phyloP scores from a whole-genome alignment of 2,113 vertebrate species.

The Alectura lathami region DNA sequence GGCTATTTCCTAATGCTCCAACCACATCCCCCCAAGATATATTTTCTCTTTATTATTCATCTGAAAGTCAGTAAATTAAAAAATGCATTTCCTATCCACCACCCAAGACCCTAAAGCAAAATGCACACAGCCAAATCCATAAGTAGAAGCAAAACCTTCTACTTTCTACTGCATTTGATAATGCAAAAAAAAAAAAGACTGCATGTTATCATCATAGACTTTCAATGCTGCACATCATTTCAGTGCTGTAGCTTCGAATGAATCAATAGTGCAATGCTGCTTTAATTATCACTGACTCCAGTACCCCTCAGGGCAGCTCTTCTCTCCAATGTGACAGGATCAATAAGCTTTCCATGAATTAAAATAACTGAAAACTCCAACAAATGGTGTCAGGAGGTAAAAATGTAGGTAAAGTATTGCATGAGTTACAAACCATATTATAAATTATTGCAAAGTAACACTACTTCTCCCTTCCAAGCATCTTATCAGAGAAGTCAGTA shows the following conservation, averaged over 20 bases:
- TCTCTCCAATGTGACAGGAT: slow-evolving; percentile 1
- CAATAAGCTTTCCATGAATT: slow-evolving; percentile 53
- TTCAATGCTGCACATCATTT: slow-evolving; percentile 1
- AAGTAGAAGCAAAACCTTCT: slow-evolving; percentile 13
- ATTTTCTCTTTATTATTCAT: slow-evolving; percentile 10
- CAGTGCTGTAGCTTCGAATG: not conserved
- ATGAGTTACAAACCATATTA: not conserved
- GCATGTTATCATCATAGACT: not conserved
- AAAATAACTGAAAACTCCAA: slow-evolving; percentile 36
- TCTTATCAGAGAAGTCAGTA: not conserved
- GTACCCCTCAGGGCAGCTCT: not conserved
- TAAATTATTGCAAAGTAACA: not conserved
- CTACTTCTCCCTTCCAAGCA: not conserved
- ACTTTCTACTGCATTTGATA: too few species aligned
- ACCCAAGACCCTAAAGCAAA: not conserved
- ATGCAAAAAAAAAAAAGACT: too few species aligned
- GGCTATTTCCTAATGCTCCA: slow-evolving; percentile 15
- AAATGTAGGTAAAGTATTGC: not conserved
- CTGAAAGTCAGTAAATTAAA: slow-evolving; percentile 27
- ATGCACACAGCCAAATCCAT: not conserved
- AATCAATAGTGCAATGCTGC: slow-evolving; percentile 35
- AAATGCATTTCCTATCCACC: not conserved
- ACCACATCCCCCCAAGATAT: not conserved
- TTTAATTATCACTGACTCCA: slow-evolving; percentile 57
- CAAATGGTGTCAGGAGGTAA: not conserved